A percentile compares a stretch with the other conserved stretches of the same genome.
Evolutionary conservation across 2,888 invertebrate genomes (phyloP).

Genomic region (Clusia tigrina): DNA sequence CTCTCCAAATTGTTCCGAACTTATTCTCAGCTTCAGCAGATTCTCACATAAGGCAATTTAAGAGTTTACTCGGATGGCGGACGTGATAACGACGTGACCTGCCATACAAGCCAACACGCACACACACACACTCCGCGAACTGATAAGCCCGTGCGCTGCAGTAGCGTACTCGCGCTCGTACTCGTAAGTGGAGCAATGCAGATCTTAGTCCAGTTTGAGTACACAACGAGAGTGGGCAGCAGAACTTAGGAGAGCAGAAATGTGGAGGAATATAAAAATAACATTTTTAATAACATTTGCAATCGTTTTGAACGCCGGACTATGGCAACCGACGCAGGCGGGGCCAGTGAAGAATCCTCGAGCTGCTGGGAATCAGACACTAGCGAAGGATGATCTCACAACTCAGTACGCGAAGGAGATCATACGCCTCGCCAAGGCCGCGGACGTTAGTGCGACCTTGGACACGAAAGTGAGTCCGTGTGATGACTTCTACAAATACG

Average conservation of each 20-base stretch:
- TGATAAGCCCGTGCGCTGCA: conserved; percentile 5
- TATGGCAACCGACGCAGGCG: not conserved
- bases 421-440: conserved; percentile 70
- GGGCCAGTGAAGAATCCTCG: not conserved
- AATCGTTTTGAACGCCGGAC: not conserved
- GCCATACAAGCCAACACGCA: not conserved
- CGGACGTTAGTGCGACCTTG: conserved; percentile 78
- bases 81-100: conserved; percentile 16
- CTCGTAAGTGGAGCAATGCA: too few species aligned
- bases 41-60: not conserved
- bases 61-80: not conserved
- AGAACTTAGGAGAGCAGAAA: not conserved
- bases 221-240: not conserved
- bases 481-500: conserved; percentile 82
- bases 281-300: not conserved
- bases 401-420: conserved; percentile 59
- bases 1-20: too few species aligned
- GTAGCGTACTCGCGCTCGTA: not conserved
- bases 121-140: not conserved
- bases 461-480: conserved; percentile 77
- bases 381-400: conserved; percentile 34
- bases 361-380: not conserved
- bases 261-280: not conserved
- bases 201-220: not conserved
- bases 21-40: too few species aligned